Conservation (phyloP, 1,140 invertebrate species). For the Dinothrombium tinctorium region DNA sequence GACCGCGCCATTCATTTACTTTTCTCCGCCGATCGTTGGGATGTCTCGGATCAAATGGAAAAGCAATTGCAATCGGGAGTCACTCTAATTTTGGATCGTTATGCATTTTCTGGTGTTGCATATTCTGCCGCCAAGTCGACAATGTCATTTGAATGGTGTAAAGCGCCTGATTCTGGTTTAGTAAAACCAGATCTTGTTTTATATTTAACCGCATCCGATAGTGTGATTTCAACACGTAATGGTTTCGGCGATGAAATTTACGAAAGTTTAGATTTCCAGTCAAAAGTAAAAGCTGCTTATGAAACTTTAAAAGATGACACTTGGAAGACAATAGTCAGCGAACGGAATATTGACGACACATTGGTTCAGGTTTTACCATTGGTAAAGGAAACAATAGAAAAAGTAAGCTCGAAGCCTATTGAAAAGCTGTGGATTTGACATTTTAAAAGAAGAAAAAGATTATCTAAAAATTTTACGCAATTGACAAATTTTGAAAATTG, state of each 20-base stretch:
- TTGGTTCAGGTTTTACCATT: too few species aligned
- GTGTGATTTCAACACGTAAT: constrained; percentile 32
- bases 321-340: too few species aligned
- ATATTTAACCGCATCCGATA: constrained; percentile 34
- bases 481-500: too few species aligned
- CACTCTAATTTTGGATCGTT: constrained; percentile 65
- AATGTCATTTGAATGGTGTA: constrained; percentile 56
- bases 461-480: too few species aligned
- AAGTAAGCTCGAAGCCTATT: too few species aligned
- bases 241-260: constrained; percentile 69
- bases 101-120: constrained; percentile 65
- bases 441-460: too few species aligned
- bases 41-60: constrained; percentile 40
- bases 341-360: too few species aligned
- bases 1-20: constrained; percentile 66
- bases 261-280: constrained; percentile 47
- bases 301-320: constrained; percentile 30
- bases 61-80: constrained; percentile 38
- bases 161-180: constrained; percentile 50
- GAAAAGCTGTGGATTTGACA: too few species aligned
- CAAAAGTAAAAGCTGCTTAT: constrained; percentile 41
- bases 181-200: constrained; percentile 64
- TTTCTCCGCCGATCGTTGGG: constrained; percentile 86
- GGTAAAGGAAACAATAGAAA: too few species aligned
- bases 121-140: constrained; percentile 54